These are phyloP conservation scores for Lepidochitona cinerea DNA, from an alignment of 2,888 invertebrate genomes.

Conservation along the genomic window DNA sequence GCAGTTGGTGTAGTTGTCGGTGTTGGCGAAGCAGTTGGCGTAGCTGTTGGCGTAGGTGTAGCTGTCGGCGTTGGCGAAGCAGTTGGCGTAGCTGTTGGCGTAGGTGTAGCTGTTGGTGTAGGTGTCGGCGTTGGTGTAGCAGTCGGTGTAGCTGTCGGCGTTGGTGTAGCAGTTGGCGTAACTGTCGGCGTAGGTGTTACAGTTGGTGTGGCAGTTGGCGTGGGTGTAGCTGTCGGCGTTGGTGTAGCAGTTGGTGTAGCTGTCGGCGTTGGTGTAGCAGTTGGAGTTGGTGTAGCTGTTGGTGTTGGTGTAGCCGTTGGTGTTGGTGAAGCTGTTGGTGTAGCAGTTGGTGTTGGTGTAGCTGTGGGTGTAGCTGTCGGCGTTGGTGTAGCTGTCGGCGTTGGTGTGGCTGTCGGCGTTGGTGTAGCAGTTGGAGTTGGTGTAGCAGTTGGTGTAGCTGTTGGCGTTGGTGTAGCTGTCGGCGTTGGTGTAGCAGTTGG, in stretches of 20 bases:
- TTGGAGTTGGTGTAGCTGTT: not conserved
- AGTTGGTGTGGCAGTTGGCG: not conserved
- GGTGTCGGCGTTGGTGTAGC: not conserved
- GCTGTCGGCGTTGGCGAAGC: not conserved
- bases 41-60: not conserved
- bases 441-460: not conserved
- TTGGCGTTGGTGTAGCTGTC: not conserved
- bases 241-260: not conserved
- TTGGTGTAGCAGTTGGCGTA: not conserved
- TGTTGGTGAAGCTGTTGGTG: not conserved
- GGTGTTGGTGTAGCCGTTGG: not conserved
- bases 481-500: not conserved
- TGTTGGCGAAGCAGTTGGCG: not conserved
- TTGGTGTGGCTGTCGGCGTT: not conserved
- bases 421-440: not conserved
- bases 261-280: not conserved
- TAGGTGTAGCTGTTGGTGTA: not conserved
- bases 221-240: not conserved
- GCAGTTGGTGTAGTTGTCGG: not conserved
- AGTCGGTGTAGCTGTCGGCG: not conserved
- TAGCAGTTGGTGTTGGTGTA: not conserved
- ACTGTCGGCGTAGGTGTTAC: not conserved
- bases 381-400: not conserved
- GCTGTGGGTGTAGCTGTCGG: not conserved
- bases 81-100: not conserved